phyloP scores from a whole-genome alignment of 2,113 vertebrate species.

The Agelaius tricolor region DNA sequence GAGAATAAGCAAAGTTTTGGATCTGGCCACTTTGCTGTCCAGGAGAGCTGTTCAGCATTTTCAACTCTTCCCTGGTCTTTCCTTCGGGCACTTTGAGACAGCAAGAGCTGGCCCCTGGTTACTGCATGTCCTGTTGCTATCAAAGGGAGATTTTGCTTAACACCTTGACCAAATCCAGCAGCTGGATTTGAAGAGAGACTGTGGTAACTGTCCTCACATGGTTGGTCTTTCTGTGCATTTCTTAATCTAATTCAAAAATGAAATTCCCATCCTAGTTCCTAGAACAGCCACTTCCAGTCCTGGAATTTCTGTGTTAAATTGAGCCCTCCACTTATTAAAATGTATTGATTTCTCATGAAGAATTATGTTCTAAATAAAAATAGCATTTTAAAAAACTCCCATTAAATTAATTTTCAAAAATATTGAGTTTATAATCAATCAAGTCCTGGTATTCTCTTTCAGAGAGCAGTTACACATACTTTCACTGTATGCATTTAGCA shows the following conservation, averaged over 20 bases:
- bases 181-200: constrained; percentile 29
- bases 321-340: background rate
- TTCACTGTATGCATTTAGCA: background rate
- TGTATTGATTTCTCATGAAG: background rate
- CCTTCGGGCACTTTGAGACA: background rate
- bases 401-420: background rate
- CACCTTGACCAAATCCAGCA: background rate
- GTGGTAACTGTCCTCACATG: background rate
- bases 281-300: background rate
- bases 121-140: background rate
- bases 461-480: background rate
- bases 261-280: background rate
- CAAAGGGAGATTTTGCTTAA: background rate
- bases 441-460: background rate
- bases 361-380: background rate
- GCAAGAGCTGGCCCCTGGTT: background rate
- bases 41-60: background rate
- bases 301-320: background rate
- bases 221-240: background rate
- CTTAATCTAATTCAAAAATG: background rate
- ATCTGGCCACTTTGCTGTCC: background rate
- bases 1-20: background rate
- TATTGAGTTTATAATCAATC: background rate
- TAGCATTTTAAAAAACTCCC: background rate
- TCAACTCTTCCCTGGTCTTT: background rate